phyloP scores from a whole-genome alignment of 2,888 invertebrate genomes.

The Anticlea derivata region DNA sequence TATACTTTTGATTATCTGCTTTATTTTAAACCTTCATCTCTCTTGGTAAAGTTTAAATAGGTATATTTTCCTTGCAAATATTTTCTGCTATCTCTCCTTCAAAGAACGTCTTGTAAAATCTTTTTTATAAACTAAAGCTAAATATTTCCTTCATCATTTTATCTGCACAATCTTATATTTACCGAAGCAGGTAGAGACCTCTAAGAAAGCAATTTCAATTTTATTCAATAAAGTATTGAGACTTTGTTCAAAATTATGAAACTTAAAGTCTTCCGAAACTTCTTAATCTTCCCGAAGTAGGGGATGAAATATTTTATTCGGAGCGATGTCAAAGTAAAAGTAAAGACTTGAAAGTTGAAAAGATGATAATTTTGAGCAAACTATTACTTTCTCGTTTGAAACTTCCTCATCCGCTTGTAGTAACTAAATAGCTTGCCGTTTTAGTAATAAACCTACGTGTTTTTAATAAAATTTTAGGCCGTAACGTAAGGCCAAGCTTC shows the following conservation, averaged over 20 bases:
- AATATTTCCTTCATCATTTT: conserved; percentile 6
- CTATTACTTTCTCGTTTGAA: conserved; percentile 16
- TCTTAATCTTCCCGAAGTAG: conserved; percentile 60
- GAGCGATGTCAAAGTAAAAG: conserved; percentile 45
- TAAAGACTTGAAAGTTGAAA: conserved; percentile 38
- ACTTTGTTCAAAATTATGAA: conserved; percentile 59
- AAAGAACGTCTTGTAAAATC: background rate
- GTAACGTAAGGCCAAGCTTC: no score
- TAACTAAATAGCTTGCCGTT: conserved; percentile 1
- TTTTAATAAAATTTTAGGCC: no score
- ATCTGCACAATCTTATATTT: conserved; percentile 18
- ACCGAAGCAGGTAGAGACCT: conserved; percentile 34
- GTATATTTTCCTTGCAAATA: no score
- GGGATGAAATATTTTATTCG: conserved; percentile 62
- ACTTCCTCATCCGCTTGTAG: conserved; percentile 3
- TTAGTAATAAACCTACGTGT: no score
- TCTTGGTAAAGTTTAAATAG: no score
- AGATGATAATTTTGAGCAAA: conserved; percentile 32
- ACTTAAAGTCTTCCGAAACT: conserved; percentile 62
- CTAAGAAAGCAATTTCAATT: conserved; percentile 52
- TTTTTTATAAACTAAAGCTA: conserved; percentile 6
- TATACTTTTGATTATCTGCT: no score
- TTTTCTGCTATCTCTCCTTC: background rate
- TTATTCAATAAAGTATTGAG: conserved; percentile 52
- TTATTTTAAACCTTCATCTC: no score